Evolutionary conservation across 2,888 invertebrate genomes (phyloP), one percentile per base, ranked within the genome.

Genomic region (Caenorhabditis doughertyi): DNA sequence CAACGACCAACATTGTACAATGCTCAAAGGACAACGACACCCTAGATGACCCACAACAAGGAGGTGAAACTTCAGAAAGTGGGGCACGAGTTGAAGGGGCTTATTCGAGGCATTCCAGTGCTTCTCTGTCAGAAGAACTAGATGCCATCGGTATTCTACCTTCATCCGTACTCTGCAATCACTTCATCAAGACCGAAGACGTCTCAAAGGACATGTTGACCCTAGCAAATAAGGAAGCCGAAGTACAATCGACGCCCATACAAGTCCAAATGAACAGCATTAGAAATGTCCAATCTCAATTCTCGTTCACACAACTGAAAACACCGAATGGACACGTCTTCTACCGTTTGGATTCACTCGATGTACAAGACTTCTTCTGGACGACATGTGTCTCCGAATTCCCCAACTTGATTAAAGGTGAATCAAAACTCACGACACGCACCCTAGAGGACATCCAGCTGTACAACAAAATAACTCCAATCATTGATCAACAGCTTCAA

Each of bases 331-430:
- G 64, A 29, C 32, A 7, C 3, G 29, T 9, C 0, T 64, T 27
- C 27, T 47, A 47, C 35, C 11, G 18, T 13, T 9, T 47, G 16
- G 47, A 64, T 1, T 3, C 29, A 8, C 0, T 18, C 3, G 64
- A 64, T 16, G 13, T 11, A 0, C 2, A n/a, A 3, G 47, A 47
- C 1, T 27, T 47, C 1, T 44, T 27, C 0, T 47, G 47, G 64
- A 16, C 42, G 16, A 60, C 27, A 1, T 23, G n/a, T 39, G 8
- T 44, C 2, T 25, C 44, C 1, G 27, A 27, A 16, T 47, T 47
- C 64, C 0, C 29, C 3, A 72, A 77, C 42, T 5, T 76, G 4
- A 67, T 67, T 18, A 67, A 67, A n/a, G 74, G 67, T 27, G 67
- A 76, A 16, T 16, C 27, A 0, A 3, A 68, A 0, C 29, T 76